Evolutionary conservation across 2,113 vertebrate genomes (phyloP), one percentile per base, ranked within the genome.

Genomic region (Pollimyrus isidori): DNA sequence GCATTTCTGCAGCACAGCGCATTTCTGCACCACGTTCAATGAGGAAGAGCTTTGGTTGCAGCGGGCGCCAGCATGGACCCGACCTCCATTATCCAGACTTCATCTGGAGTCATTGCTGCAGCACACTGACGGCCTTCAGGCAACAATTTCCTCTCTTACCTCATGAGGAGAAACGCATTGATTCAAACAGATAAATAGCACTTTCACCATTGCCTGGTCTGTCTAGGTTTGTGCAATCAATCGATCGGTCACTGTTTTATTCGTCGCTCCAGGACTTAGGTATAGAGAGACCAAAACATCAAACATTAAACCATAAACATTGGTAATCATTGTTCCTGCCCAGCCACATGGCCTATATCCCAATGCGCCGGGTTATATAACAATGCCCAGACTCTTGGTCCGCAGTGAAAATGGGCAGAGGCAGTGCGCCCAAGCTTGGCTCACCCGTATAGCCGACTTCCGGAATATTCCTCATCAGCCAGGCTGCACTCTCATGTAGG

Each of bases 1-100:
- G 9, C 88, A 85, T 84, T 62, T 19, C 88, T 89, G 80, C 82
- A 86, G 53, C 53, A 13, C 17, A 62, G 80, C 21, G 10, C 88
- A 86, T 84, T 65, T 19, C 88, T 89, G 82, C 82, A 86, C 88
- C 53, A 13, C 7, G 2, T 13, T 39, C 21, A 56, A 45, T 45
- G 35, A 49, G 88, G 49, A n/a, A 89, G 52, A 49, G 42, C 23
- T 49, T 48, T 3, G 7, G 26, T 83, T 86, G 65, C 26, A 3
- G 15, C 17, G 30, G 2, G 26, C 21, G 35, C 23, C 9, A 35
- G 46, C 46, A 89, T 56, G 15, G 56, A 65, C 83, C 82, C 30
- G 21, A 11, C n/a, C n/a, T 52, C 30, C 48, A 56, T 50, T 83
- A 80, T 19, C 73, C 26, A 30, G n/a, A 17, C 73, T 80, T 17